Conservation (phyloP, 1,140 invertebrate genomes). For the Cyclina sinensis region DNA sequence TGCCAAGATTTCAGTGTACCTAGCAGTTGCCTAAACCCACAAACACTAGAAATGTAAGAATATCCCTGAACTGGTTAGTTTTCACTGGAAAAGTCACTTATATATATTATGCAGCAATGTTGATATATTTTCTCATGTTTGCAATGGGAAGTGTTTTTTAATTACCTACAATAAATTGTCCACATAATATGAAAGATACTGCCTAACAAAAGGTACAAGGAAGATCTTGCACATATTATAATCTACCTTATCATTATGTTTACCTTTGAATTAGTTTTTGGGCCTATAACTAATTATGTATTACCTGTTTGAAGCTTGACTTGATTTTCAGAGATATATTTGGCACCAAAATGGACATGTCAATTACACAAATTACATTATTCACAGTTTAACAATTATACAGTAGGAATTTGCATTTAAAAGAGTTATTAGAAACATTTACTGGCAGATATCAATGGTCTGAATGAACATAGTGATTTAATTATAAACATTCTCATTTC, state of each 20-base stretch:
- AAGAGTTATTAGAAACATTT: too few species aligned
- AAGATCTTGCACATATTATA: constrained; percentile 31
- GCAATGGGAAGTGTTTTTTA: neutral
- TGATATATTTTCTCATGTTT: constrained; percentile 4
- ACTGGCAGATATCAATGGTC: too few species aligned
- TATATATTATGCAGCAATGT: neutral
- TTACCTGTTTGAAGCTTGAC: neutral
- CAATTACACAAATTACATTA: neutral
- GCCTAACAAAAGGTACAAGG: neutral
- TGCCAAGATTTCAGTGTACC: too few species aligned
- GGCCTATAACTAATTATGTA: neutral
- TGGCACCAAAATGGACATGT: neutral
- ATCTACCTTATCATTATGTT: neutral
- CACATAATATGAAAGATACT: constrained; percentile 32
- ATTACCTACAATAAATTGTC: constrained; percentile 8
- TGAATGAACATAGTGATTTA: too few species aligned
- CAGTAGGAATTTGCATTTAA: too few species aligned
- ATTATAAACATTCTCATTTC: neutral
- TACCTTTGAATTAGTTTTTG: constrained; percentile 5
- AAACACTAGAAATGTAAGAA: too few species aligned
- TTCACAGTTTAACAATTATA: too few species aligned
- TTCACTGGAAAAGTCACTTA: too few species aligned
- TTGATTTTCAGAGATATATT: neutral
- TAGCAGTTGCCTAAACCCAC: too few species aligned
- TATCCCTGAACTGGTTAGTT: too few species aligned